Conservation (phyloP, 2,888 invertebrate genomes). For the Ennomos erosarius region DNA sequence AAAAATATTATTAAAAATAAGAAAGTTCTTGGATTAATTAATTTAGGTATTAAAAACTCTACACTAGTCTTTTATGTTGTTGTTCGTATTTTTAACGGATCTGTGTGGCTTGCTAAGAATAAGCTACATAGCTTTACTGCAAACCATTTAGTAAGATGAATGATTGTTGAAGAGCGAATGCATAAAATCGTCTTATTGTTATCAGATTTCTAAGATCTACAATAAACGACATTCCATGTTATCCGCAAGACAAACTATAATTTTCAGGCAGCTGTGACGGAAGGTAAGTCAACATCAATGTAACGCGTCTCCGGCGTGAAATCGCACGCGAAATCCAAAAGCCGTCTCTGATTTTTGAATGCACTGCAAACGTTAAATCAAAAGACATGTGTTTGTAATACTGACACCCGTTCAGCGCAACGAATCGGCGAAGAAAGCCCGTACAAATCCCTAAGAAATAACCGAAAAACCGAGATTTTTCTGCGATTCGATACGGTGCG, state of each 20-base stretch:
- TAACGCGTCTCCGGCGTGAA: conserved; percentile 80
- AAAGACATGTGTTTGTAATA: conserved; percentile 82
- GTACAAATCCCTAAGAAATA: conserved; percentile 85
- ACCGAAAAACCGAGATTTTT: conserved; percentile 86
- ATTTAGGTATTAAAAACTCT: too few species aligned
- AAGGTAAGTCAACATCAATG: conserved; percentile 85
- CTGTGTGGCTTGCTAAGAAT: too few species aligned
- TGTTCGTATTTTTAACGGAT: too few species aligned
- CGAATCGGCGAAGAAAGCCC: conserved; percentile 84
- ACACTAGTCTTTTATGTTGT: too few species aligned
- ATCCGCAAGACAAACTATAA: conserved; percentile 50
- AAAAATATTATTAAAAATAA: too few species aligned
- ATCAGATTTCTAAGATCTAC: conserved; percentile 34
- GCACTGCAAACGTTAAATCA: conserved; percentile 68
- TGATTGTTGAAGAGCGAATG: conserved; percentile 13
- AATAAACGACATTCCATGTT: conserved; percentile 40
- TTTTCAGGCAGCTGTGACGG: conserved; percentile 81
- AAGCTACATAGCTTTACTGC: not conserved
- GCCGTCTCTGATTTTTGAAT: conserved; percentile 73
- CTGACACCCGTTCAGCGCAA: conserved; percentile 81
- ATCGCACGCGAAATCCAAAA: conserved; percentile 81
- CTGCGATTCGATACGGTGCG: conserved; percentile 80
- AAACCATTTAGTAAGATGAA: conserved; percentile 26
- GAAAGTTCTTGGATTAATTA: too few species aligned
- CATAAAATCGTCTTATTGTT: conserved; percentile 26